Percentiles rank a stretch among this genome's conserved stretches.
Conservation (phyloP, 2,888 invertebrate genomes). For the Epinotia bilunana region DNA sequence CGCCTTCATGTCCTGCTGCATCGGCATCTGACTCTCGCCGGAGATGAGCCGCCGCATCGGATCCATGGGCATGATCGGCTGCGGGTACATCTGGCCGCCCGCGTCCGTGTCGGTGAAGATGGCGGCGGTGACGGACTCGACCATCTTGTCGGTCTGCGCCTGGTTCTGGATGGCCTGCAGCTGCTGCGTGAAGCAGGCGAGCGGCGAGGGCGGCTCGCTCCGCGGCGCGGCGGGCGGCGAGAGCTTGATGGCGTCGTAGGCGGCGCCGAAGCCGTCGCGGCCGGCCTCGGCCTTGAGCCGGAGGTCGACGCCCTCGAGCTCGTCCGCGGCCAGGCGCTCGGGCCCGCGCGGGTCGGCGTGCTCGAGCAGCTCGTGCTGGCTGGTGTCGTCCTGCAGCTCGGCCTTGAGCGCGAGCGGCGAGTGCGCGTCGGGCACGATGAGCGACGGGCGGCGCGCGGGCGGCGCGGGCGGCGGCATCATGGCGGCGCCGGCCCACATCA, state of each 20-base stretch:
- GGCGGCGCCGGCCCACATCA: slow-evolving; percentile 80
- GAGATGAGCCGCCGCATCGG: slow-evolving; percentile 71
- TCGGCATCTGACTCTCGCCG: slow-evolving; percentile 47
- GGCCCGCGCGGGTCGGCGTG: slow-evolving; percentile 62
- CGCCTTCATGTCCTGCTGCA: slow-evolving; percentile 65
- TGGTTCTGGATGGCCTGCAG: slow-evolving; percentile 80
- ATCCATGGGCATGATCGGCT: slow-evolving; percentile 56
- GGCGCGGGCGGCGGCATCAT: slow-evolving; percentile 89
- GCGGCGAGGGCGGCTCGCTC: slow-evolving; percentile 70
- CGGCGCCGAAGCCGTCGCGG: slow-evolving; percentile 59
- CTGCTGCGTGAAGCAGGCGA: slow-evolving; percentile 76
- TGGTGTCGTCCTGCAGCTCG: slow-evolving; percentile 88
- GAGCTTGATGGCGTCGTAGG: slow-evolving; percentile 82
- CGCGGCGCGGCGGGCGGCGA: slow-evolving; percentile 75
- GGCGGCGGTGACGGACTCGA: slow-evolving; percentile 80
- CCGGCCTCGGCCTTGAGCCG: slow-evolving; percentile 87
- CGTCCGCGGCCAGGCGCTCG: slow-evolving; percentile 60
- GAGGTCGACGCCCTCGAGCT: slow-evolving; percentile 87
- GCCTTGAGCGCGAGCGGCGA: slow-evolving; percentile 85
- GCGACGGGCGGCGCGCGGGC: slow-evolving; percentile 86
- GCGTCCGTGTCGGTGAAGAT: slow-evolving; percentile 76
- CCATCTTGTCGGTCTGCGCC: slow-evolving; percentile 82
- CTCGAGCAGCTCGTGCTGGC: slow-evolving; percentile 79
- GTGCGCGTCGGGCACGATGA: slow-evolving; percentile 84
- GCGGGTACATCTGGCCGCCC: slow-evolving; percentile 69